These are phyloP conservation scores for Trichonephila clavata DNA, from an alignment of 1,140 invertebrate genomes.

Conservation along the genomic window DNA sequence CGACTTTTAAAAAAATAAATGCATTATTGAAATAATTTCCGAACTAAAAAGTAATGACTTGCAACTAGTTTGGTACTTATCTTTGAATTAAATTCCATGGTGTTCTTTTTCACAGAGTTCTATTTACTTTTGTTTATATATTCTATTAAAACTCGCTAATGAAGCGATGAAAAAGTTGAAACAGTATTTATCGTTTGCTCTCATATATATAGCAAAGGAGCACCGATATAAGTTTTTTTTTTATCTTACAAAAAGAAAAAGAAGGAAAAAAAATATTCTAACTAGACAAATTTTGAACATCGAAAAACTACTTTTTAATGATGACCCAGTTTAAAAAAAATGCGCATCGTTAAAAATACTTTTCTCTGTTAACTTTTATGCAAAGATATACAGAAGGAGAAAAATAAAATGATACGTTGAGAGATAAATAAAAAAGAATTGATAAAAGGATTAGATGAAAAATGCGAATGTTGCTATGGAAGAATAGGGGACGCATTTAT, in stretches of 20 bases:
- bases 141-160: constrained; percentile 15
- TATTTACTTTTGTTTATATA: neutral
- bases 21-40: neutral
- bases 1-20: neutral
- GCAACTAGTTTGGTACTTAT: neutral
- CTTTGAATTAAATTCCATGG: neutral
- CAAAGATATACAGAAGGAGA: neutral
- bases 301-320: neutral
- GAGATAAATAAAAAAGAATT: neutral
- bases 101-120: neutral
- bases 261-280: neutral
- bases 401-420: neutral
- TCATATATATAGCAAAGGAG: neutral
- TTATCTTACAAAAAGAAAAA: neutral
- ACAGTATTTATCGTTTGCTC: neutral
- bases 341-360: neutral
- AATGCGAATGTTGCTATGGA: neutral
- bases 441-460: neutral
- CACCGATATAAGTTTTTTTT: neutral
- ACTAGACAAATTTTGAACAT: neutral
- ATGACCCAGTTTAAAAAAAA: neutral
- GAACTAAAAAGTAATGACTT: neutral
- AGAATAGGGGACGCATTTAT: neutral
- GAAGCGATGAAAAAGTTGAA: constrained; percentile 8
- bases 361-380: neutral